Conservation (phyloP, 2,113 vertebrate genomes). For the Coturnix japonica region DNA sequence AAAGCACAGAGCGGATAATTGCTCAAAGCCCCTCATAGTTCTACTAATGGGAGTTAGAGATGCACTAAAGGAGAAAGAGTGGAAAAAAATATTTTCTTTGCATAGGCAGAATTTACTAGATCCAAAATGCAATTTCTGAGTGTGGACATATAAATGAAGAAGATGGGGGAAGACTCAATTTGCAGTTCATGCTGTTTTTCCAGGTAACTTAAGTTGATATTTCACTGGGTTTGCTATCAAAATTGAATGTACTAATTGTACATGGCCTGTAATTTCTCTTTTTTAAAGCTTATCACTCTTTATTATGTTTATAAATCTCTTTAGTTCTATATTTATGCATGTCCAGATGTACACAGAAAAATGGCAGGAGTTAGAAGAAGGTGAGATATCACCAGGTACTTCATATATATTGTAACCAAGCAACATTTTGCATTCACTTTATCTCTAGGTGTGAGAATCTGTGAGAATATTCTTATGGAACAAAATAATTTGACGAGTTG, state of each 20-base stretch:
- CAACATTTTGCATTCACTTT: neutral
- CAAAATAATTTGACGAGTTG: neutral
- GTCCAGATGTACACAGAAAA: neutral
- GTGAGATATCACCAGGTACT: neutral
- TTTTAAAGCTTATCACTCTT: neutral
- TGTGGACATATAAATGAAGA: neutral
- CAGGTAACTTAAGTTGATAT: neutral
- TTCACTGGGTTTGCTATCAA: neutral
- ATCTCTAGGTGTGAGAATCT: neutral
- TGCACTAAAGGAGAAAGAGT: neutral
- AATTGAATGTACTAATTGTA: neutral
- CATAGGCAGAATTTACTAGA: neutral
- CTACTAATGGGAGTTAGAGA: neutral
- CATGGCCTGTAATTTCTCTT: accelerated
- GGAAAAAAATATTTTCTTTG: neutral
- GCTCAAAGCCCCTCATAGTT: neutral
- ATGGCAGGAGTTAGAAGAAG: neutral
- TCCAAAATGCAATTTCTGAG: neutral
- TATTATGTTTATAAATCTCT: neutral
- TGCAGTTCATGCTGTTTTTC: neutral
- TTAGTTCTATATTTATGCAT: neutral
- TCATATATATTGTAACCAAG: neutral
- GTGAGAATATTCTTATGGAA: neutral
- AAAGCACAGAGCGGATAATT: neutral
- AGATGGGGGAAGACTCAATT: neutral